phyloP scores from a whole-genome alignment of 2,797 vertebrate species.

The Toxotes lorentzi region DNA sequence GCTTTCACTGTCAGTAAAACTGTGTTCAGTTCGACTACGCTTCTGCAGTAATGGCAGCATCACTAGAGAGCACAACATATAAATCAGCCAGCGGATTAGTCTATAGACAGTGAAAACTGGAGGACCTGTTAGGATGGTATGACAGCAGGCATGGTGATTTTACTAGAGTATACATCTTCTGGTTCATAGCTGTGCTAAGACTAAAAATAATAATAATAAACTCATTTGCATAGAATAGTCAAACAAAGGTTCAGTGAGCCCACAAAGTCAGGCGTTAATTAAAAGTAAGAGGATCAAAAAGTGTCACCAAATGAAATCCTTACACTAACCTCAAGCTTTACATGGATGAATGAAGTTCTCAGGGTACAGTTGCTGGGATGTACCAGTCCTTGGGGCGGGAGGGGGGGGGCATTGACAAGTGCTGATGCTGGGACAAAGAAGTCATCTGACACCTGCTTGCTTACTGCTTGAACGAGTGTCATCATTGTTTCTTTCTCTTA shows the following conservation, averaged over 20 bases:
- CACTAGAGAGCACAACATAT: constrained; percentile 41
- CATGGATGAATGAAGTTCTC: constrained; percentile 22
- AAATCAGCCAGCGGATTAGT: constrained; percentile 52
- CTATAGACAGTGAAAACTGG: constrained; percentile 45
- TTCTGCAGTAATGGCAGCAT: constrained; percentile 33
- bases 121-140: constrained; percentile 21
- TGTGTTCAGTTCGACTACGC: constrained; percentile 31
- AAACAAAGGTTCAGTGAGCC: not conserved
- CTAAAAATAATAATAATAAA: not conserved
- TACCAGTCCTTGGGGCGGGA: not conserved
- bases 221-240: not conserved
- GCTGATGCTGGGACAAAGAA: not conserved
- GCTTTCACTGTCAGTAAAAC: constrained; percentile 40
- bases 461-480: no score
- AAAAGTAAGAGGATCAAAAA: constrained; percentile 19
- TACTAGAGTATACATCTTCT: constrained; percentile 6
- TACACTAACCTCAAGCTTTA: not conserved
- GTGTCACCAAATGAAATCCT: not conserved
- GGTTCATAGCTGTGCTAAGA: constrained; percentile 17
- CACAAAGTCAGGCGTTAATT: not conserved
- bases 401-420: not conserved
- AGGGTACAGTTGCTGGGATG: not conserved
- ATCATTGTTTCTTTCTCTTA: not conserved
- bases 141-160: constrained; percentile 31
- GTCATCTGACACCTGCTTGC: not conserved